phyloP scores from a whole-genome alignment of 2,888 invertebrate genomes.

The Xanthorhoe designata region DNA sequence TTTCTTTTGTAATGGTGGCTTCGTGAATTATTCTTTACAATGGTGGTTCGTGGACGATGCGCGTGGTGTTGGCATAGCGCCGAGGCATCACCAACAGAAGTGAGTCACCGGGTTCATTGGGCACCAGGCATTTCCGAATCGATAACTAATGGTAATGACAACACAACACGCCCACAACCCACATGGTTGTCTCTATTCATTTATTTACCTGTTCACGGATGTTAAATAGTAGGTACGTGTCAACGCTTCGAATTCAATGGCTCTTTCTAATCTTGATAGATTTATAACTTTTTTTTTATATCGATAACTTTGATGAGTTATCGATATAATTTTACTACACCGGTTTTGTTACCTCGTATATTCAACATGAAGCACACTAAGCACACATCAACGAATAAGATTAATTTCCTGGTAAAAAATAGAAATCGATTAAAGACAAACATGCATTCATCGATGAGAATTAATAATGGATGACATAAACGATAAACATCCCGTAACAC shows the following conservation, averaged over 20 bases:
- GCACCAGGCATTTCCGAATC: constrained; percentile 31
- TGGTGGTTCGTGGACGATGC: neutral
- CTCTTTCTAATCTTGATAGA: neutral
- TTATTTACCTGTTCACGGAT: constrained; percentile 5
- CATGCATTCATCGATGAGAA: constrained; percentile 6
- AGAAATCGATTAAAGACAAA: constrained; percentile 5
- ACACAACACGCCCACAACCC: constrained; percentile 23
- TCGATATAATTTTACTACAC: neutral
- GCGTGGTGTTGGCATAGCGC: constrained; percentile 28
- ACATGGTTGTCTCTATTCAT: constrained; percentile 8
- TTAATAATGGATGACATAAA: constrained; percentile 20
- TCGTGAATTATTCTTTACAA: neutral
- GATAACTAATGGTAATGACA: constrained; percentile 32
- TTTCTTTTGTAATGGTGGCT: neutral
- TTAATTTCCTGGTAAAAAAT: neutral
- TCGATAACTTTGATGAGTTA: too few species aligned
- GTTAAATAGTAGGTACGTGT: neutral
- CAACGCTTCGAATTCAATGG: neutral
- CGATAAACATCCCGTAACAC: constrained; percentile 21
- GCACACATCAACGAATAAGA: neutral
- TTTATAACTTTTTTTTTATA: too few species aligned
- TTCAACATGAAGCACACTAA: too few species aligned
- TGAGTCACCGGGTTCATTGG: constrained; percentile 28
- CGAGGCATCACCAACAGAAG: constrained; percentile 30
- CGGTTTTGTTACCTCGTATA: neutral